These are phyloP conservation scores for Schizothorax lantsangensis DNA, from an alignment of 2,797 vertebrate species.

Conservation along the genomic window DNA sequence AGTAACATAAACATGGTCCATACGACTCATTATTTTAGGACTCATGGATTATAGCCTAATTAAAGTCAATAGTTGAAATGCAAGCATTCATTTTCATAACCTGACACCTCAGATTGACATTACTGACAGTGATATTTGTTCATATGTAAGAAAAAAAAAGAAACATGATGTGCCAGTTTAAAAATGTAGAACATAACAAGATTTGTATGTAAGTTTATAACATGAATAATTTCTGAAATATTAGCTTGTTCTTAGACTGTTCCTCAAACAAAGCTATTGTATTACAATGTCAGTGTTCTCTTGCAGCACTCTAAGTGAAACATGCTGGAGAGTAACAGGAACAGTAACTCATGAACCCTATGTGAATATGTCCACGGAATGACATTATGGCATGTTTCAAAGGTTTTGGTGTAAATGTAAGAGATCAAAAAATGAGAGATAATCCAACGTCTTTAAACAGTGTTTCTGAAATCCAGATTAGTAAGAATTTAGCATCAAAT, in stretches of 20 bases:
- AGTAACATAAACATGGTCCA: not conserved
- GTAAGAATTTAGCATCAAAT: not conserved
- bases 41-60: not conserved
- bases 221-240: not conserved
- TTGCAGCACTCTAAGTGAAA: slow-evolving; percentile 6
- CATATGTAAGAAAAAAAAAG: not conserved
- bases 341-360: not conserved
- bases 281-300: not conserved
- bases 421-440: not conserved
- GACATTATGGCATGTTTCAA: slow-evolving; percentile 10
- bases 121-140: too few relatives aligned
- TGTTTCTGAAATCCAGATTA: not conserved
- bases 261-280: not conserved
- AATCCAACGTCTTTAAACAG: not conserved
- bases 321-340: not conserved
- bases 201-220: not conserved
- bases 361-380: not conserved
- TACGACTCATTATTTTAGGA: not conserved
- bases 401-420: slow-evolving; percentile 4
- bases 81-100: not conserved
- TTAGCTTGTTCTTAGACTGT: not conserved
- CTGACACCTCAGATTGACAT: not conserved
- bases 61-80: not conserved
- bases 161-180: not conserved
- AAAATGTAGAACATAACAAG: not conserved